Base-by-base conservation (phyloP, 2,797 vertebrate genomes). In the Sphenodon punctatus region DNA sequence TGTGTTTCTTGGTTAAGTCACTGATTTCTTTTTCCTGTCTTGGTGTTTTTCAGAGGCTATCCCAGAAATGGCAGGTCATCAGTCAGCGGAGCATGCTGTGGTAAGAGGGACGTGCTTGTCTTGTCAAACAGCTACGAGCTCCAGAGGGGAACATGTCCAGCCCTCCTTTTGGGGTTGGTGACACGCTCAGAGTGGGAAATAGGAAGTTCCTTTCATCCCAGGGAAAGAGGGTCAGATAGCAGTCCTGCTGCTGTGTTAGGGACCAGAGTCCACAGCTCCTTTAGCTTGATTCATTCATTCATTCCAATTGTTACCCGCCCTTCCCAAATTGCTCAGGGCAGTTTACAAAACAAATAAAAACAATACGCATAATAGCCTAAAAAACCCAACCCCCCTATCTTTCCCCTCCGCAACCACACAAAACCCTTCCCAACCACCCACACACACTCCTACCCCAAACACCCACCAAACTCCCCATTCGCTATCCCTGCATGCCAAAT, bases 51-150 rank as follows among this genome's bases (percentile, higher is more conserved):
- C 95, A 99, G 98, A 97, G 98, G 89, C 96, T 99, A 88, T 98
- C 95, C 71, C 92, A 94, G 76, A 98, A 97, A 89, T 99, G 98
- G 98, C 97, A 98, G 86, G 90, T 97, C 92, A 97, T 99, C 94
- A 98, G 95, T 91, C 98, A 99, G 94, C 96, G 97, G 86, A 97
- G 94, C 66, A 94, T 96, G 77, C 78, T 95, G 43, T 97, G 97
- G 98, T 99, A 96, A 97, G 91, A 75, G 51, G 16, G 0, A 7
- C 59, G 41, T n/a, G n/a, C n/a, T n/a, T n/a, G n/a, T n/a, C n/a
- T n/a, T n/a, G n/a, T n/a, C n/a, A n/a, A 58, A 23, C 19, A 36
- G 14, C 30, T 19, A 4, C 20, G 30, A 11, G 27, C 13, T 41
- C 20, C 19, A 30, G n/a, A 19, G 30, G 16, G 46, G 16, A 25